These are phyloP conservation scores for Hylomyscus alleni DNA, from an alignment of 2,797 vertebrate genomes.

Conservation along the genomic window DNA sequence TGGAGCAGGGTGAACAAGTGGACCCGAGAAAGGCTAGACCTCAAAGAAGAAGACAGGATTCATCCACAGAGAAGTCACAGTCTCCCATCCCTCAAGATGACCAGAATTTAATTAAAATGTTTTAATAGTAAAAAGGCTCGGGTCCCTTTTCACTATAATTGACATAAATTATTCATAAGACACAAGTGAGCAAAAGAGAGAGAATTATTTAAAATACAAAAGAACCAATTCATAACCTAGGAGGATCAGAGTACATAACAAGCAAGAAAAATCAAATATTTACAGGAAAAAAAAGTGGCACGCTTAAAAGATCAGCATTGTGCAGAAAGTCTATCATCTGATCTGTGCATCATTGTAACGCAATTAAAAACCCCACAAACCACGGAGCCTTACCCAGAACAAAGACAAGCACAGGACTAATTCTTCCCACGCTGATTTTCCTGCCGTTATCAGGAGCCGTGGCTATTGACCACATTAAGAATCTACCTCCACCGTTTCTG, in stretches of 20 bases:
- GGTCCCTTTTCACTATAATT: constrained; percentile 45
- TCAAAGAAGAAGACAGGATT: not conserved
- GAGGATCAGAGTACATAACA: constrained; percentile 47
- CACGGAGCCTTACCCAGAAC: not conserved
- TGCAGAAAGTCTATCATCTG: constrained; percentile 48
- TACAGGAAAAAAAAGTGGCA: constrained; percentile 44
- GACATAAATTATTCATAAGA: constrained; percentile 71
- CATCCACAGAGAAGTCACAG: not conserved
- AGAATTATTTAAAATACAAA: constrained; percentile 71
- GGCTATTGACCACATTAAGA: not conserved
- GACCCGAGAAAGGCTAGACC: not conserved
- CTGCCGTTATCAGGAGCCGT: not conserved
- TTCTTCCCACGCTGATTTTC: not conserved
- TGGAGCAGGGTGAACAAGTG: fast-evolving
- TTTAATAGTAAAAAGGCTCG: constrained; percentile 25
- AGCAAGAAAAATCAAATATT: constrained; percentile 72
- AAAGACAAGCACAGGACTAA: not conserved
- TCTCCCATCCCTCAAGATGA: not conserved
- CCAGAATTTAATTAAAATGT: constrained; percentile 57
- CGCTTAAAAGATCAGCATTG: constrained; percentile 26
- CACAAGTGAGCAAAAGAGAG: constrained; percentile 63
- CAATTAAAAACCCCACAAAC: constrained; percentile 50
- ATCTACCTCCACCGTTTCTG: not conserved
- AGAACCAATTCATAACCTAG: constrained; percentile 57
- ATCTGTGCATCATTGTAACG: not conserved